A percentile compares a stretch with the other conserved stretches of the same genome.
Evolutionary conservation across 2,797 vertebrate genomes (phyloP).

Genomic region (Intellagama lesueurii): DNA sequence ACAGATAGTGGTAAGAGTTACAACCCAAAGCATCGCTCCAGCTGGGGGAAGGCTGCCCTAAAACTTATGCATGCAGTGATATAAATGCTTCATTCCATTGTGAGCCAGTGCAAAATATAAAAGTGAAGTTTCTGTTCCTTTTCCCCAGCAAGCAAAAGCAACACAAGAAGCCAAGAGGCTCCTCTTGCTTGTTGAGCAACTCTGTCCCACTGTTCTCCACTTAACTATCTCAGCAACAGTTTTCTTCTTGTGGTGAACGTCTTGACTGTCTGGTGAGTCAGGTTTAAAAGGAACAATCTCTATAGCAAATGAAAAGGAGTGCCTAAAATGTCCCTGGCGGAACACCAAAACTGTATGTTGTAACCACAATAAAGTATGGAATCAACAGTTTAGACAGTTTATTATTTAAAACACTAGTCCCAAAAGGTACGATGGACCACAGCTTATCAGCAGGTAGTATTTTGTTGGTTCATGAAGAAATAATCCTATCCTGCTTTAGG

Average conservation of each 20-base stretch:
- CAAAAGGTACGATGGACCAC: neutral
- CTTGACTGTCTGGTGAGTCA: neutral
- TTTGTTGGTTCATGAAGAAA: neutral
- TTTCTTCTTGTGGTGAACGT: neutral
- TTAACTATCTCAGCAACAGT: neutral
- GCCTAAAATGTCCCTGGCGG: neutral
- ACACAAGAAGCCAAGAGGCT: neutral
- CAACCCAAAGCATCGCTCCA: neutral
- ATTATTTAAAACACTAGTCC: neutral
- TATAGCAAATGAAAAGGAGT: neutral
- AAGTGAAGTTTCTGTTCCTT: neutral
- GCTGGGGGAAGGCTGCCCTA: neutral
- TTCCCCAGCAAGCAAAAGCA: neutral
- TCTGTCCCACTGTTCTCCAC: neutral
- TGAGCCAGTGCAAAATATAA: neutral
- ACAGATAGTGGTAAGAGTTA: neutral
- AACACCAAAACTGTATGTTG: neutral
- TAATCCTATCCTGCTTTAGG: neutral
- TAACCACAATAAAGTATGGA: neutral
- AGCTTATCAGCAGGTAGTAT: neutral
- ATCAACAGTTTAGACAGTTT: neutral
- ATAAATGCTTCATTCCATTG: neutral
- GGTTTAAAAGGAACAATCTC: neutral
- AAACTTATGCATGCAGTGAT: neutral
- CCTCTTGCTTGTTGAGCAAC: neutral